Percentiles rank a stretch among this genome's conserved stretches.
Evolutionary conservation across 2,888 invertebrate species (phyloP).

Genomic region (Drosophila diplacantha): DNA sequence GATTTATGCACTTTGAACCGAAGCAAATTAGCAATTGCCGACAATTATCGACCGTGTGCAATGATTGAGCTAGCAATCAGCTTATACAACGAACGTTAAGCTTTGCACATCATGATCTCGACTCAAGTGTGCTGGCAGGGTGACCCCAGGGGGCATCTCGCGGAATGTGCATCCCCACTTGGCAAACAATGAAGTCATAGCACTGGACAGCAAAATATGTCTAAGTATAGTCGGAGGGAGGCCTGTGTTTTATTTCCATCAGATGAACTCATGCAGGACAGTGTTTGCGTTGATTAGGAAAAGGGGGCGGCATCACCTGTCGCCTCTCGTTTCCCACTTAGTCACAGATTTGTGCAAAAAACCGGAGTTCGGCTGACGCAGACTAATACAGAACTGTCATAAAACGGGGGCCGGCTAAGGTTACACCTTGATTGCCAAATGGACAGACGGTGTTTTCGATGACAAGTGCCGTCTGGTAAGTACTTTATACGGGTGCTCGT

Average conservation of each 20-base stretch:
- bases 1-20: conserved; percentile 51
- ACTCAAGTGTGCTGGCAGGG: conserved; percentile 23
- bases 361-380: conserved; percentile 31
- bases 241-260: neutral
- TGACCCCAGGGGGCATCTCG: conserved; percentile 22
- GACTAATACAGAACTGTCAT: conserved; percentile 40
- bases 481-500: conserved; percentile 2
- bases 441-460: conserved; percentile 11
- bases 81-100: conserved; percentile 14
- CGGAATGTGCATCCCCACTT: conserved; percentile 52
- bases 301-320: conserved; percentile 23
- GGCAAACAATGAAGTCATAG: conserved; percentile 38
- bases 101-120: conserved; percentile 39
- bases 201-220: neutral
- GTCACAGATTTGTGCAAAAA: conserved; percentile 34
- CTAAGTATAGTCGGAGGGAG: neutral
- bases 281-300: conserved; percentile 8
- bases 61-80: conserved; percentile 31
- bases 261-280: conserved; percentile 1
- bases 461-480: conserved; percentile 9
- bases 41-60: conserved; percentile 41
- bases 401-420: conserved; percentile 39
- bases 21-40: conserved; percentile 40
- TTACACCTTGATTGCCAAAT: conserved; percentile 33
- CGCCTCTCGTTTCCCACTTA: conserved; percentile 37